Evolutionary conservation across 1,140 invertebrate species (phyloP), one percentile per base, ranked within the genome.

Genomic region (Globodera rostochiensis): DNA sequence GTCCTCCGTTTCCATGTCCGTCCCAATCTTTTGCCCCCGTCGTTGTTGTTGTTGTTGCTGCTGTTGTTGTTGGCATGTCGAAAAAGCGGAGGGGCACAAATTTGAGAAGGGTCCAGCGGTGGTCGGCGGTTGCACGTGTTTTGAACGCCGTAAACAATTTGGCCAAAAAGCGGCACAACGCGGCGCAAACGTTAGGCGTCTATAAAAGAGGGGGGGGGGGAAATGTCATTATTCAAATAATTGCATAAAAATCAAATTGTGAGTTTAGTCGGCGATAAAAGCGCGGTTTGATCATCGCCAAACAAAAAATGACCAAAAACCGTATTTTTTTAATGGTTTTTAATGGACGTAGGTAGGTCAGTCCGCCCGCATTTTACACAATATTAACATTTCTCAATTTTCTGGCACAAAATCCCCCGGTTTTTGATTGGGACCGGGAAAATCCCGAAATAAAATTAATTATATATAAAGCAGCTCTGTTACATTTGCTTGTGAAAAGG

Each of bases 81-180:
- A 60, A 60, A 11, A 60, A 60, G 15, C 57, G 57, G 19, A 60
- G 57, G 19, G 57, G 57, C 57, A 60, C 11, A 60, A 60, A 60
- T 60, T 60, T 60, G 15, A 60, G 57, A 13, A 60, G 15, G 15
- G 57, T 60, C 57, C 57, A 60, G 11, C 57, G 57, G 1, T 60
- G 13, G 15, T 60, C 57, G 57, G 57, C 11, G 57, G 11, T 11
- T 15, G 19, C 19, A 15, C 15, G 57, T 11, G 57, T 6, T 60
- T 60, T 60, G 57, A 15, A 60, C 11, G 19, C 57, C 5, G 13
- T 3, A 15, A 11, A 60, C 11, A 60, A 15, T 11, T 19, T 71
- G 69, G 69, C 69, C 69, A 71, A 71, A 71, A 60, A 60, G 57
- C 15, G 57, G 57, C 13, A 60, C 57, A 60, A 60, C 19, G 57